Conservation (phyloP, 1,140 invertebrate species). For the Drosophila burlai region DNA sequence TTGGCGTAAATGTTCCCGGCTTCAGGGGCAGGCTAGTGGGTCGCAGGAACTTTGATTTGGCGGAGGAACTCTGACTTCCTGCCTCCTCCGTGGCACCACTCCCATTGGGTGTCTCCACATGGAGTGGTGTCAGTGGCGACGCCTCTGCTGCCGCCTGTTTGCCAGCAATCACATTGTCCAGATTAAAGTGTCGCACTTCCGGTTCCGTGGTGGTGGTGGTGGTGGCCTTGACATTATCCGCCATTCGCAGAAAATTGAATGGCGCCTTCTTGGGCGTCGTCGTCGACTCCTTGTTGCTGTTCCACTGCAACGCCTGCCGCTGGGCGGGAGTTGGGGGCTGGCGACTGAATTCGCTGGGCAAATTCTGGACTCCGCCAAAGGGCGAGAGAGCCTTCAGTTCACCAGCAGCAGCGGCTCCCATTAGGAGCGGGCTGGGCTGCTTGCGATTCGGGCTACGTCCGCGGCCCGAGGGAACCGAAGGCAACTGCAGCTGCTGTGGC, state of each 20-base stretch:
- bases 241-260: constrained; percentile 80
- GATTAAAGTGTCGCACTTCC: constrained; percentile 86
- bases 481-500: constrained; percentile 67
- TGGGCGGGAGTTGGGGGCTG: constrained; percentile 72
- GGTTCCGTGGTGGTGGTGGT: constrained; percentile 44
- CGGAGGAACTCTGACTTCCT: constrained; percentile 6
- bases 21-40: constrained; percentile 93
- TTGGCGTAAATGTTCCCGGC: constrained; percentile 92
- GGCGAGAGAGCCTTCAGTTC: constrained; percentile 66
- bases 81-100: not conserved
- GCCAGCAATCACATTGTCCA: constrained; percentile 85
- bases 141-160: constrained; percentile 11
- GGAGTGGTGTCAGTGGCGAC: constrained; percentile 3
- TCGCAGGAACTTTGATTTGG: constrained; percentile 88
- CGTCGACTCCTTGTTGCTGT: constrained; percentile 26
- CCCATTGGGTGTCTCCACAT: constrained; percentile 30
- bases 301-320: constrained; percentile 74
- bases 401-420: constrained; percentile 14
- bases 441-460: constrained; percentile 70
- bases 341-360: constrained; percentile 78
- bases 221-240: constrained; percentile 69
- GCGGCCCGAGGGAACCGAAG: constrained; percentile 27
- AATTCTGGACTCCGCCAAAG: constrained; percentile 78
- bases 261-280: constrained; percentile 40
- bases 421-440: constrained; percentile 53